phyloP scores from a whole-genome alignment of 2,888 invertebrate species.

The Thecophora atra region DNA sequence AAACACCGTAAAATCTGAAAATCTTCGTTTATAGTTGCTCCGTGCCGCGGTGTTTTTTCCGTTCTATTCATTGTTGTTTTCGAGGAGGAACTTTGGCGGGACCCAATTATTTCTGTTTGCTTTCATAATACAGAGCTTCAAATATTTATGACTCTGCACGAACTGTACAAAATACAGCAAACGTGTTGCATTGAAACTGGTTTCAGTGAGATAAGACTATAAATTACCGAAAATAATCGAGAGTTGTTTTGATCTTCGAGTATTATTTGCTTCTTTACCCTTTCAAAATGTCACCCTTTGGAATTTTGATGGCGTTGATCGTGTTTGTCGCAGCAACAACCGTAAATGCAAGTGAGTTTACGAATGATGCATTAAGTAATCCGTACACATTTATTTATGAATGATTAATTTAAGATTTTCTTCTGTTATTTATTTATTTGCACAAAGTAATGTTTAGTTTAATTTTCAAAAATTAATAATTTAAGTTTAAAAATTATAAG shows the following conservation, averaged over 20 bases:
- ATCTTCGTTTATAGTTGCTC: neutral
- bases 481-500: too few species aligned
- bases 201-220: neutral
- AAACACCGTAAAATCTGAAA: slow-evolving; percentile 19
- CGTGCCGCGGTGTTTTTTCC: neutral
- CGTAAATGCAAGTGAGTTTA: slow-evolving; percentile 21
- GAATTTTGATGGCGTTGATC: neutral
- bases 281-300: slow-evolving; percentile 15
- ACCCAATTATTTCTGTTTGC: neutral
- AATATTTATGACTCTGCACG: neutral
- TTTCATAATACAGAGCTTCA: neutral
- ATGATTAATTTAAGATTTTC: too few species aligned
- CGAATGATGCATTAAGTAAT: too few species aligned
- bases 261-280: too few species aligned
- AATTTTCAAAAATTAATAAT: too few species aligned
- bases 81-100: slow-evolving; percentile 23
- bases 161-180: neutral
- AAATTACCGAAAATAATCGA: neutral
- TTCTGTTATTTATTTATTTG: too few species aligned
- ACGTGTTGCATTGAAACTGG: neutral
- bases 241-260: neutral
- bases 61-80: neutral
- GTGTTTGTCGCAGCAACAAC: neutral
- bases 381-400: too few species aligned
- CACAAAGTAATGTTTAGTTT: too few species aligned